Percentiles rank a stretch among this genome's conserved stretches.
Evolutionary conservation across 2,797 vertebrate genomes (phyloP).

Genomic region (Enteromius paludinosus): DNA sequence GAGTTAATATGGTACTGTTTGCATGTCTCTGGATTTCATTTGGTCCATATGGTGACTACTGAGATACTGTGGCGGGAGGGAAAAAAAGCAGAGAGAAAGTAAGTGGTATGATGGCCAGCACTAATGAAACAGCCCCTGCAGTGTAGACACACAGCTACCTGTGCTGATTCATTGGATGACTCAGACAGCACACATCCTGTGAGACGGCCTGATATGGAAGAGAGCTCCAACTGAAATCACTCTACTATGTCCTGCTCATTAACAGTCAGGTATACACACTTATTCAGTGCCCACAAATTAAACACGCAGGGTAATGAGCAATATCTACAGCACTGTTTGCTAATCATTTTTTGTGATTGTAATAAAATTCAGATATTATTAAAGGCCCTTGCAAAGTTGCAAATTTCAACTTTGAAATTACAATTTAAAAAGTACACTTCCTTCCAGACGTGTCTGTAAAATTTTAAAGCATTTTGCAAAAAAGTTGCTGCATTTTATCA

Average conservation of each 20-base stretch:
- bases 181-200: slow-evolving; percentile 42
- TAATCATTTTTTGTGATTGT: neutral
- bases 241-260: slow-evolving; percentile 34
- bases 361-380: neutral
- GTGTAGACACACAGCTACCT: slow-evolving; percentile 51
- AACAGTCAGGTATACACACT: neutral
- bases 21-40: slow-evolving; percentile 60
- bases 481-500: neutral
- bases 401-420: no score
- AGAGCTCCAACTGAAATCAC: slow-evolving; percentile 14
- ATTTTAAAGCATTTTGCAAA: neutral
- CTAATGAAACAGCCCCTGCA: slow-evolving; percentile 67
- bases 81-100: slow-evolving; percentile 21
- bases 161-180: slow-evolving; percentile 55
- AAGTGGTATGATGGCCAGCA: slow-evolving; percentile 36
- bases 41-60: slow-evolving; percentile 64
- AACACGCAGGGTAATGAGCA: neutral
- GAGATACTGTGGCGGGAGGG: slow-evolving; percentile 31
- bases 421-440: neutral
- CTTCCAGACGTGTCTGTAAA: neutral
- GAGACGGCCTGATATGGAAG: slow-evolving; percentile 11
- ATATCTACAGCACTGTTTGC: neutral
- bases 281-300: neutral
- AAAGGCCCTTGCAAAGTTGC: neutral
- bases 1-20: slow-evolving; percentile 54